Conservation (phyloP, 2,113 vertebrate genomes). For the Phoenicopterus ruber region DNA sequence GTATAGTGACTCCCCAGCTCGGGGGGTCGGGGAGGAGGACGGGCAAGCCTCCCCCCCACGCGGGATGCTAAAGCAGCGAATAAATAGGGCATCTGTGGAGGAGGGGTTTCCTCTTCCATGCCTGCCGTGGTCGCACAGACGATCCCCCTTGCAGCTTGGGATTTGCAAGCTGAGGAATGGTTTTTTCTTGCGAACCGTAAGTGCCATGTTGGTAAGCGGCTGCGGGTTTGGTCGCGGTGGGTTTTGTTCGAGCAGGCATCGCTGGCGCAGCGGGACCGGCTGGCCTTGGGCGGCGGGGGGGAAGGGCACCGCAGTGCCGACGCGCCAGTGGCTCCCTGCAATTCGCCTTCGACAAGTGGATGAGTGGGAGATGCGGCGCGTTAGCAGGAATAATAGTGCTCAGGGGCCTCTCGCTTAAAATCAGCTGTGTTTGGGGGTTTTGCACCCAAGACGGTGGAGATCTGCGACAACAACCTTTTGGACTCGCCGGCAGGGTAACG, state of each 20-base stretch:
- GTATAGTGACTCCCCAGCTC: background rate
- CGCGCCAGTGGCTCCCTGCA: background rate
- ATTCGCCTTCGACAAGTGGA: background rate
- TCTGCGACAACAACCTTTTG: background rate
- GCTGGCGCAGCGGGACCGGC: background rate
- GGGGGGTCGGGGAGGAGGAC: background rate
- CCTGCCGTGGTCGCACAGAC: slow-evolving; percentile 39
- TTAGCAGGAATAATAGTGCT: background rate
- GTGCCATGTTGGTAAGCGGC: slow-evolving; percentile 52
- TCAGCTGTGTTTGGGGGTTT: background rate
- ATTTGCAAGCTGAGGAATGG: slow-evolving; percentile 69
- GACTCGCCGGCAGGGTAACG: background rate
- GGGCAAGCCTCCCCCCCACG: background rate
- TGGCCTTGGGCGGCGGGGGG: background rate
- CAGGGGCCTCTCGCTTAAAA: background rate
- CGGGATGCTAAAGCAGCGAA: slow-evolving; percentile 65
- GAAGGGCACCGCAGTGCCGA: background rate
- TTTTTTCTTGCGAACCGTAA: slow-evolving; percentile 74
- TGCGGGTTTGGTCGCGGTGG: background rate
- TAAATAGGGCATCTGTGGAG: slow-evolving; percentile 72
- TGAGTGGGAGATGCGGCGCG: slow-evolving; percentile 13
- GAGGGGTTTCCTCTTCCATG: slow-evolving; percentile 68
- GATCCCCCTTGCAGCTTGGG: slow-evolving; percentile 35
- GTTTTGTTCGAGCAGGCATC: background rate
- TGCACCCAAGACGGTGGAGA: background rate